Percentiles rank a stretch among this genome's conserved stretches.
Conservation (phyloP, 2,113 vertebrate species). For the Python bivittatus region DNA sequence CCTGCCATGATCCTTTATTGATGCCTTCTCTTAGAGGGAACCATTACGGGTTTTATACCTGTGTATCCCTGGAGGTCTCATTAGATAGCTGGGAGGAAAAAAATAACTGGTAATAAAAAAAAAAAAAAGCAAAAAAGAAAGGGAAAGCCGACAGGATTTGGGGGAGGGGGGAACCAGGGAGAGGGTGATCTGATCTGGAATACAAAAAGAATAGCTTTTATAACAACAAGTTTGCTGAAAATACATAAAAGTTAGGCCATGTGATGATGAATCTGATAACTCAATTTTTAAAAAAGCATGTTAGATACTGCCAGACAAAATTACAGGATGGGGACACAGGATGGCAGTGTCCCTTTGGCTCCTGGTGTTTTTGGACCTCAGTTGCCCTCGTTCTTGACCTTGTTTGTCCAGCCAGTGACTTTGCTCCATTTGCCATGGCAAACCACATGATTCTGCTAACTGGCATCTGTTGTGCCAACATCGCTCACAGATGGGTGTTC, state of each 20-base stretch:
- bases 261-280: background rate
- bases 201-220: conserved; percentile 13
- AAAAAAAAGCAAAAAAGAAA: background rate
- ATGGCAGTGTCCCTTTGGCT: background rate
- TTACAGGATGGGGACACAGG: background rate
- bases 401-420: too few species aligned
- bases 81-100: conserved; percentile 75
- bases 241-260: background rate
- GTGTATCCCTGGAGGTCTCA: conserved; percentile 77
- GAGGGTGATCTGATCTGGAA: conserved; percentile 69
- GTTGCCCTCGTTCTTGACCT: background rate
- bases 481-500: background rate
- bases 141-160: conserved; percentile 24
- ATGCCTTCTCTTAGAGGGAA: conserved; percentile 65
- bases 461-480: background rate
- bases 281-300: background rate
- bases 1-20: conserved; percentile 68
- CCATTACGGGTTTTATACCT: conserved; percentile 76
- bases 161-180: conserved; percentile 57
- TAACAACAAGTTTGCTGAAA: background rate
- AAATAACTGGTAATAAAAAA: conserved; percentile 65
- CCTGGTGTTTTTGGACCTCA: background rate
- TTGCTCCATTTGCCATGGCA: background rate
- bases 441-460: background rate
- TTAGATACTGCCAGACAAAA: background rate